phyloP scores from a whole-genome alignment of 2,113 vertebrate genomes.

The Haemorhous mexicanus region DNA sequence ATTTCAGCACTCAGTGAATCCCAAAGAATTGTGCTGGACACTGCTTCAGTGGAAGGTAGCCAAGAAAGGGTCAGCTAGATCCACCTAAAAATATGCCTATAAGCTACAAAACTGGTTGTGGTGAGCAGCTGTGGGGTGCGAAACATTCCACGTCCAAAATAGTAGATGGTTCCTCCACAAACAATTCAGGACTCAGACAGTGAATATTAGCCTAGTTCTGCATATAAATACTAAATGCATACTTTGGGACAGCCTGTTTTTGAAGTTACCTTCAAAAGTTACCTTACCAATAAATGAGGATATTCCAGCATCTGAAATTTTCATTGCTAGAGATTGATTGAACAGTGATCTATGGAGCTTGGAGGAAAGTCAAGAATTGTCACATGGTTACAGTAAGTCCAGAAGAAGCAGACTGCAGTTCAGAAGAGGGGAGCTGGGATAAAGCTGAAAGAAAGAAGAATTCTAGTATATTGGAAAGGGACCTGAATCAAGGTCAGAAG shows the following conservation, averaged over 20 bases:
- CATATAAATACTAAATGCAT: not conserved
- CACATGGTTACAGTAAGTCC: not conserved
- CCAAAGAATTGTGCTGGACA: not conserved
- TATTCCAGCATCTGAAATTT: not conserved
- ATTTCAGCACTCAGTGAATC: not conserved
- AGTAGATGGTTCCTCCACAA: not conserved
- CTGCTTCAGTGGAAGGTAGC: not conserved
- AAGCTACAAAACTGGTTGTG: not conserved
- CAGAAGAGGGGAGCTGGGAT: not conserved
- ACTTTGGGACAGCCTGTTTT: not conserved
- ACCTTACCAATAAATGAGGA: not conserved
- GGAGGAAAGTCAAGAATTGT: not conserved
- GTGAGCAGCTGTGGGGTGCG: not conserved
- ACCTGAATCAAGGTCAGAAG: not conserved
- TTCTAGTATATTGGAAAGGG: not conserved
- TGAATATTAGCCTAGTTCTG: not conserved
- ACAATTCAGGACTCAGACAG: not conserved
- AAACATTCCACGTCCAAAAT: not conserved
- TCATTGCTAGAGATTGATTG: not conserved
- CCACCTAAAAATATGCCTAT: not conserved
- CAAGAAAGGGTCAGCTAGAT: not conserved
- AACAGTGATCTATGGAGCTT: accelerated
- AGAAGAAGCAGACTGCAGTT: not conserved
- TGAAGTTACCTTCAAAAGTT: not conserved
- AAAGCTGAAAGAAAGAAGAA: not conserved